Base-by-base conservation (phyloP, 2,113 vertebrate species). In the Alces alces region DNA sequence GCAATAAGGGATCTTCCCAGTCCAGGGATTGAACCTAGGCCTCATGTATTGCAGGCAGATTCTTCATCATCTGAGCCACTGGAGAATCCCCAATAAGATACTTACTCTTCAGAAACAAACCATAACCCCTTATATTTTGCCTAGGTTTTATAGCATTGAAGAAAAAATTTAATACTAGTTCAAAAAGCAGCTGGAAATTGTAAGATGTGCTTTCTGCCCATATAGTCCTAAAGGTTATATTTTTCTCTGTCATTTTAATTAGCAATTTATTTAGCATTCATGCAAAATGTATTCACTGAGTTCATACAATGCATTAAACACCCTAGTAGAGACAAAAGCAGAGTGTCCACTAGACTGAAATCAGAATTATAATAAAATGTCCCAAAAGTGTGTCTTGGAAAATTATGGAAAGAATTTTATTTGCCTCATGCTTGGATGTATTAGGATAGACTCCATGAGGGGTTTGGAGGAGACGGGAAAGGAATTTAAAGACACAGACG, bases 61-160 rank as follows among this genome's bases (percentile, higher is more conserved):
- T 43, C 39, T 76, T 76, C 12, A 76, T 43, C 70, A 76, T 21
- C 39, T 76, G 39, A 76, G 39, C 23, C 39, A 43, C 39, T 13
- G 2, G 39, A 3, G 21, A 76, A 76, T 25, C 23, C 70, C 70
- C 33, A 54, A 1, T 23, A 30, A 91, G 57, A 64, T 45, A 52
- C n/a, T 52, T 28, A 70, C n/a, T 14, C 30, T 94, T 91, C 50
- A 93, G 30, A 91, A 70, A 91, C 55, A 50, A 95, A 13, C 19
- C 23, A 28, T 45, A 52, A 9, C 33, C 54, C 79, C 45, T 43
- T 89, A 25, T 4, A 28, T 28, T 85, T 43, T 78, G 7, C 60
- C 39, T 70, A 86, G 13, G 27, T 52, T 54, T 58, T 50, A 83
- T 5, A 25, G 4, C 1, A 13, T 23, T 60, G 54, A 82, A 86